Conservation (phyloP, 2,113 vertebrate genomes). For the Chauna torquata region DNA sequence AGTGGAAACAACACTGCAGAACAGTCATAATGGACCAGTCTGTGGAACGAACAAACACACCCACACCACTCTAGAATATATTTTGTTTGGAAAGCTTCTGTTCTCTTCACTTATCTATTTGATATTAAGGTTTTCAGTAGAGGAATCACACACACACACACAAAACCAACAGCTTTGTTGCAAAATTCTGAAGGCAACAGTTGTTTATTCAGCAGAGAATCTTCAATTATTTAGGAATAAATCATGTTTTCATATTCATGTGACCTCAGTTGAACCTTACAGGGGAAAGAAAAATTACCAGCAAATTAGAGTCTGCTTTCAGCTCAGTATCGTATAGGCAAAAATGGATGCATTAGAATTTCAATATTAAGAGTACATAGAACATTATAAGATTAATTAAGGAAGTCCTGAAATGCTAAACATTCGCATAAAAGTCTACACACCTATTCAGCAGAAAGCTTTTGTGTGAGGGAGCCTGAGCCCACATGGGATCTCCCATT, state of each 20-base stretch:
- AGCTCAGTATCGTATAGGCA: background rate
- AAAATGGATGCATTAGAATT: background rate
- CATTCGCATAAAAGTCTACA: background rate
- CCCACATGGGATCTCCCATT: background rate
- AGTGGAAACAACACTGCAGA: background rate
- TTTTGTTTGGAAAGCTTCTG: no score
- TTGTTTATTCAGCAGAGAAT: background rate
- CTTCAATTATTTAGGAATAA: constrained; percentile 1
- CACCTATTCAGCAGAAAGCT: background rate
- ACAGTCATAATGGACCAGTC: background rate
- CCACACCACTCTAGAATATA: no score
- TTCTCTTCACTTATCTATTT: no score
- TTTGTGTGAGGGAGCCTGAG: background rate
- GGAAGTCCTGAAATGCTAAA: background rate
- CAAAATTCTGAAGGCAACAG: background rate
- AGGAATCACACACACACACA: background rate
- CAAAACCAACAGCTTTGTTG: background rate
- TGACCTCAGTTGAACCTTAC: background rate
- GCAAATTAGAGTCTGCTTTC: constrained; percentile 4
- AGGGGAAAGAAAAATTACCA: background rate
- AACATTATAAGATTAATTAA: constrained; percentile 25
- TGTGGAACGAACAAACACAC: background rate
- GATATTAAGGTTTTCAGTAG: no score
- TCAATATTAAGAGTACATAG: background rate
- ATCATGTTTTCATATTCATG: background rate